Evolutionary conservation across 2,113 vertebrate species (phyloP), one percentile per base, ranked within the genome.

Genomic region (Protomyctophum bolini): DNA sequence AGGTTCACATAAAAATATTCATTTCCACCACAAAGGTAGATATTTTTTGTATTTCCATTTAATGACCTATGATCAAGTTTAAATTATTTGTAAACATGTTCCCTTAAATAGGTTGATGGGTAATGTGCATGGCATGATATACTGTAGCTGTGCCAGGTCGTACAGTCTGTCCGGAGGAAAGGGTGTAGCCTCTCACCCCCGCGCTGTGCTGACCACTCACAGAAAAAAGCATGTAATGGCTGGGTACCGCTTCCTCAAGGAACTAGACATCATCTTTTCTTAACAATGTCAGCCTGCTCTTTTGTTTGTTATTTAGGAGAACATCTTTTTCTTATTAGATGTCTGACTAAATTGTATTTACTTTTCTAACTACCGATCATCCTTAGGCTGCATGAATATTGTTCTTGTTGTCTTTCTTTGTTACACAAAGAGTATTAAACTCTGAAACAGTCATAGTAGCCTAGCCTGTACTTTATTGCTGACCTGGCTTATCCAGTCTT

Each of bases 101-200:
- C 21, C 21, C 15, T 56, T 11, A 41, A 79, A 59, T 66, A 14
- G 52, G 76, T 62, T 54, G 50, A n/a, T 65, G 14, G n/a, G 58
- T 41, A 71, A 46, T 73, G 66, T 66, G 80, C 75, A 41, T 70
- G 70, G 3, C 33, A 84, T 65, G 72, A 52, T 56, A 14, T 46
- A 4, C 2, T 46, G 69, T 62, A 58, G 28, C 21, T 2, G 4
- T 82, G 87, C 79, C 86, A 86, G 28, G 33, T 70, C 64, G 59
- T 74, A n/a, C 66, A 68, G 81, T 65, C 72, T 46, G 68, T 63
- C 72, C 65, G 67, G 82, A 86, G 87, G 87, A 91, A 60, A 91
- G 87, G 89, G 87, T 66, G 89, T 78, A 85, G 72, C 7, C 78
- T 58, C 58, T 76, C 76, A 63, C 76, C 67, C 79, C 70, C 21